Evolutionary conservation across 2,797 vertebrate species (phyloP), one percentile per base, ranked within the genome.

Genomic region (Parambassis ranga): DNA sequence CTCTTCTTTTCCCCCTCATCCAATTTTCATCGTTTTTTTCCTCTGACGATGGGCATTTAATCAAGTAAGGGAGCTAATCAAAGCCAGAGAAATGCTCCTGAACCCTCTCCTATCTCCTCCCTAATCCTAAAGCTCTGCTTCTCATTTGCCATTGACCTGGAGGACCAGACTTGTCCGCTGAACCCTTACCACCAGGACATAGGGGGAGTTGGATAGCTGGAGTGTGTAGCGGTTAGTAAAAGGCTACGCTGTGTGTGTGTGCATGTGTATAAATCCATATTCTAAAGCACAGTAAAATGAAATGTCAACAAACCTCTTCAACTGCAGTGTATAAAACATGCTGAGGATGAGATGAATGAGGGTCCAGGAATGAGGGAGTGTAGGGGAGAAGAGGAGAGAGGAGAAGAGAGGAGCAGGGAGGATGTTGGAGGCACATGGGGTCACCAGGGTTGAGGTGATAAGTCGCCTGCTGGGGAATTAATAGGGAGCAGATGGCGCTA

Each of bases 401-500:
- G 16, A 61, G 67, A n/a, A n/a, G 65, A 77, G 75, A 76, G 67
- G 65, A 70, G 82, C 60, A 67, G 65, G 82, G 86, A 87, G 83
- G 84, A 87, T 71, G 73, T 44, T 73, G 81, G 82, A 87, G 84
- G 79, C 82, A 64, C 72, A 68, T 4, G 3, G 75, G 90, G 88
- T 90, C 86, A 79, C 23, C 2, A 35, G 59, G 88, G 86, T 88
- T 66, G 81, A 87, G 87, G 88, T 89, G 89, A 91, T 90, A 91
- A 90, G 90, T 91, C 87, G 81, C 81, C 86, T 89, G 89, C 85
- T 79, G 85, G 81, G 81, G 88, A 87, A 91, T 90, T 91, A 90
- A 91, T 90, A 85, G 79, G 83, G 79, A 89, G 85, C 90, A 91
- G 90, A 91, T 91, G 90, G 85, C 23, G 85, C 85, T 90, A 90